phyloP scores from a whole-genome alignment of 2,113 vertebrate species.

The Bubo blakistoni region DNA sequence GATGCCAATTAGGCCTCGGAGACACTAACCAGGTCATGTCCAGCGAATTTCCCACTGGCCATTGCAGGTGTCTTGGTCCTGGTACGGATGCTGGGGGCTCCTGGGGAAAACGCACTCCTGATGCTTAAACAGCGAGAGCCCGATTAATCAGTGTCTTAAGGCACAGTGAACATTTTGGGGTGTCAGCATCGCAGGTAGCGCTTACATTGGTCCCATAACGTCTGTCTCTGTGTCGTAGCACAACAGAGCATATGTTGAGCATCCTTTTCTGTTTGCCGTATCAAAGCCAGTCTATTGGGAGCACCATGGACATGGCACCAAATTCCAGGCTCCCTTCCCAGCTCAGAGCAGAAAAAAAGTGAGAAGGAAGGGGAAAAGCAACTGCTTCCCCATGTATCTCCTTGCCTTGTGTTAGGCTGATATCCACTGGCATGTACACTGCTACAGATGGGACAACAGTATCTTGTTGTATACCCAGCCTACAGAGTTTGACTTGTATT shows the following conservation, averaged over 20 bases:
- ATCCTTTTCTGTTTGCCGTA: not conserved
- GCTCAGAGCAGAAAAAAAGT: not conserved
- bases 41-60: not conserved
- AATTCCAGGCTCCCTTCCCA: not conserved
- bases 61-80: not conserved
- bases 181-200: not conserved
- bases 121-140: accelerated
- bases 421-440: slow-evolving; percentile 30
- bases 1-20: slow-evolving; percentile 42
- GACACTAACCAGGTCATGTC: slow-evolving; percentile 26
- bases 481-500: slow-evolving; percentile 1
- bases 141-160: accelerated
- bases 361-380: not conserved
- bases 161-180: not conserved
- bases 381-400: not conserved
- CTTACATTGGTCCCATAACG: not conserved
- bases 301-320: accelerated
- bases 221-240: not conserved
- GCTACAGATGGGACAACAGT: slow-evolving; percentile 53
- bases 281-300: not conserved
- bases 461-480: slow-evolving; percentile 33
- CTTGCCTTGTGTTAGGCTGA: slow-evolving; percentile 3
- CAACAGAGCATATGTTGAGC: not conserved
- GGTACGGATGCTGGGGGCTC: not conserved
- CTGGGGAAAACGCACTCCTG: accelerated